Percentiles rank a stretch among this genome's conserved stretches.
These are phyloP conservation scores for Phrynocephalus forsythii DNA, from an alignment of 2,797 vertebrate species.

Conservation along the genomic window DNA sequence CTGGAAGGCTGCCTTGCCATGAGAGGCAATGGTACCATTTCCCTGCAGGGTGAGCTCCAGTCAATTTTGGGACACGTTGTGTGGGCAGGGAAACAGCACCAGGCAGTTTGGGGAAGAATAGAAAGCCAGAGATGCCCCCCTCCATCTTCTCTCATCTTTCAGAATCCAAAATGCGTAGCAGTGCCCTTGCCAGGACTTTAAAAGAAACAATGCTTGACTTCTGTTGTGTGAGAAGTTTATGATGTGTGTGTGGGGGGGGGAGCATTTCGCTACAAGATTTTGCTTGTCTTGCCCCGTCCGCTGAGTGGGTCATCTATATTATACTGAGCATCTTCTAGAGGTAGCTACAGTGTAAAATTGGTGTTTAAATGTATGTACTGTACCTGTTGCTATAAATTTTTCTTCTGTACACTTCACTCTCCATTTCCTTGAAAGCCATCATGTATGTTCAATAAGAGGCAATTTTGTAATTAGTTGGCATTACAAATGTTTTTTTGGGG, in stretches of 20 bases:
- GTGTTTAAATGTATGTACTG: neutral
- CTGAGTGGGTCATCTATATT: neutral
- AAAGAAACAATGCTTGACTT: too few species aligned
- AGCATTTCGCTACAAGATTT: too few species aligned
- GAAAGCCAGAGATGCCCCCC: neutral
- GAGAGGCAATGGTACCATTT: neutral
- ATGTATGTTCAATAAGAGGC: neutral
- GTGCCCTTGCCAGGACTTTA: too few species aligned
- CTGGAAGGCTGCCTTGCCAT: too few species aligned
- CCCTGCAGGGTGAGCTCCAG: neutral
- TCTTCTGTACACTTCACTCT: neutral
- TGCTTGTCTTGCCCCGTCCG: too few species aligned
- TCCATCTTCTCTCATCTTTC: too few species aligned
- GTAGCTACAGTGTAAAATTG: neutral
- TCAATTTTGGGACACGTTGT: neutral
- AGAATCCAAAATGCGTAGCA: too few species aligned
- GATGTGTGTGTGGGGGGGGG: too few species aligned
- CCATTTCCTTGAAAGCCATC: neutral
- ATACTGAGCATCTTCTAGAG: neutral
- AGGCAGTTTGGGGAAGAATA: neutral
- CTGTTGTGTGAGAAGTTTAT: too few species aligned
- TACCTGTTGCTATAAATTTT: neutral
- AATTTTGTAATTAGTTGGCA: constrained; percentile 17
- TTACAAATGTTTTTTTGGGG: neutral
- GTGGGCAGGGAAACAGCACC: neutral